phyloP scores from a whole-genome alignment of 2,113 vertebrate species.

The Polypterus bichir region DNA sequence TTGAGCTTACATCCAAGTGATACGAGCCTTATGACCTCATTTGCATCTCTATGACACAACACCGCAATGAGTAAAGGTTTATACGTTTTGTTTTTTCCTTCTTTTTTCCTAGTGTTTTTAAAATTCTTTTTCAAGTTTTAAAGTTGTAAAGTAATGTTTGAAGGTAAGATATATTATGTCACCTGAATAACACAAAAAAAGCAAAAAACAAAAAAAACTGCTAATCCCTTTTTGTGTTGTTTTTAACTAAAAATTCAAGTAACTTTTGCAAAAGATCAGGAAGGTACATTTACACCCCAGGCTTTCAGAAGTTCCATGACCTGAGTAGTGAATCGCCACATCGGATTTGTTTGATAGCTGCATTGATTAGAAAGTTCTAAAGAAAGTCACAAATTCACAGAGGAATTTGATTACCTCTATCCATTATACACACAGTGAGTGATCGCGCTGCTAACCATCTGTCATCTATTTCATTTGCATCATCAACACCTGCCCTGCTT shows the following conservation, averaged over 20 bases:
- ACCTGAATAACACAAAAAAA: not conserved
- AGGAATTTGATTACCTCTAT: constrained; percentile 99
- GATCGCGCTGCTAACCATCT: constrained; percentile 93
- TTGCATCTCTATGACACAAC: constrained; percentile 8
- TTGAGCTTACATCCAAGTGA: not conserved
- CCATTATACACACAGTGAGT: constrained; percentile 95
- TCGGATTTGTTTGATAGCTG: constrained; percentile 46
- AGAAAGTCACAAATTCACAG: constrained; percentile 94
- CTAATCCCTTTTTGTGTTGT: not conserved
- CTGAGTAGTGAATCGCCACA: constrained; percentile 7
- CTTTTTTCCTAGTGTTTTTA: no score
- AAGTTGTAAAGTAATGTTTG: constrained; percentile 7
- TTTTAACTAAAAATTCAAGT: not conserved
- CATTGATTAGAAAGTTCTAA: constrained; percentile 82
- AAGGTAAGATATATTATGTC: not conserved
- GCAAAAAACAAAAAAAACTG: no score
- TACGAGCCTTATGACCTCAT: not conserved
- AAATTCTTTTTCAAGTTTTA: no score
- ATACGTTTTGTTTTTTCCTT: no score
- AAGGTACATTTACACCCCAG: not conserved
- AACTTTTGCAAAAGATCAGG: not conserved
- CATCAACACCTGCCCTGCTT: constrained; percentile 98
- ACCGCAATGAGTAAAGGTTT: not conserved
- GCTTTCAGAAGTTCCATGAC: constrained; percentile 8
- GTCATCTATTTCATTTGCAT: constrained; percentile 99